phyloP scores from a whole-genome alignment of 2,797 vertebrate genomes.

The Pangasius sanitwongsei region DNA sequence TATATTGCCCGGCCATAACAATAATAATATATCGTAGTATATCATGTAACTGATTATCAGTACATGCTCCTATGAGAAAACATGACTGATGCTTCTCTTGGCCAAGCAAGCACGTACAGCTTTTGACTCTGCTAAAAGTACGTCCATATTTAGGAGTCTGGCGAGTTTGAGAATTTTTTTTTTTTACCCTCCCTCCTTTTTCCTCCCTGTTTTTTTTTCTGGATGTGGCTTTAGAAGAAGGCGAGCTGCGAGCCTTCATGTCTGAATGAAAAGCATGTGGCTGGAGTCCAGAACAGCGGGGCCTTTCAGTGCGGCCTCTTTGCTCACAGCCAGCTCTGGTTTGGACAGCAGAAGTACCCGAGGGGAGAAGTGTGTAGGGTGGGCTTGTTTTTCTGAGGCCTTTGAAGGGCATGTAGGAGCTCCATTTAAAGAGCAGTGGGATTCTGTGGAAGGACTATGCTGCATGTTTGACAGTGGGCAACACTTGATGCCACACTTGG shows the following conservation, averaged over 20 bases:
- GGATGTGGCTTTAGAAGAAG: conserved; percentile 81
- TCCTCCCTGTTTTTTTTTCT: conserved; percentile 57
- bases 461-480: not conserved
- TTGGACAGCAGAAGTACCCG: conserved; percentile 78
- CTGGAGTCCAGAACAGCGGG: conserved; percentile 84
- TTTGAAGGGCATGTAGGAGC: conserved; percentile 41
- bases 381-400: conserved; percentile 48
- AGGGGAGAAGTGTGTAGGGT: conserved; percentile 59
- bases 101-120: not conserved
- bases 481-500: conserved; percentile 11
- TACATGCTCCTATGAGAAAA: not conserved
- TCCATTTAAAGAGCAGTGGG: conserved; percentile 31
- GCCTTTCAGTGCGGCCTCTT: conserved; percentile 79
- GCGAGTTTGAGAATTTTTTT: conserved; percentile 73
- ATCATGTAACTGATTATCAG: not conserved
- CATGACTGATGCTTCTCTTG: conserved; percentile 8
- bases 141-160: conserved; percentile 72
- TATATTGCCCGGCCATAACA: not conserved
- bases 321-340: conserved; percentile 83
- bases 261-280: conserved; percentile 86
- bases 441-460: conserved; percentile 1
- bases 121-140: conserved; percentile 59
- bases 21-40: not conserved
- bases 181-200: conserved; percentile 51
- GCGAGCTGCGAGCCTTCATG: conserved; percentile 81